Conservation (phyloP, 2,113 vertebrate species). For the Cebidichthys violaceus region DNA sequence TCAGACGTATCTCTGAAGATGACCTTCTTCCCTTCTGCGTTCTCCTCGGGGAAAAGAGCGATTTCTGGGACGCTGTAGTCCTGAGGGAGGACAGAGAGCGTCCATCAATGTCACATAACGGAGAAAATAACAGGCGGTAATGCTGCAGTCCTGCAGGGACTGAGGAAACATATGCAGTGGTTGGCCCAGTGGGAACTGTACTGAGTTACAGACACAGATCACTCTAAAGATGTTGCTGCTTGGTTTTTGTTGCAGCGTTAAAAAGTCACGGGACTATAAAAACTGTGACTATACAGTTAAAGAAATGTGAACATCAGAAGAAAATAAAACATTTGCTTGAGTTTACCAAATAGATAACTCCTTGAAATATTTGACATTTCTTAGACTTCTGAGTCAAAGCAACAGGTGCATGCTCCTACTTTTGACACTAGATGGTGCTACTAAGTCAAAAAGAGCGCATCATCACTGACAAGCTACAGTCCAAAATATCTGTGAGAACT, state of each 20-base stretch:
- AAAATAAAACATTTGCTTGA: neutral
- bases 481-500: neutral
- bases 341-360: neutral
- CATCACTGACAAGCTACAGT: neutral
- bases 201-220: neutral
- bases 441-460: neutral
- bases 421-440: constrained; percentile 63
- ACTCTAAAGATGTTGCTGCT: neutral
- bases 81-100: constrained; percentile 71
- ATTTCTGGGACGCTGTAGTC: constrained; percentile 91
- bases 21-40: constrained; percentile 88
- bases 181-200: neutral
- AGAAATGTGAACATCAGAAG: neutral
- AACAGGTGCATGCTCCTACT: neutral
- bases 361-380: neutral
- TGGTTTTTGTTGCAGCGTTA: neutral
- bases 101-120: neutral
- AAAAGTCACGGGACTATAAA: neutral
- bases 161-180: neutral
- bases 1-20: constrained; percentile 87
- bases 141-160: neutral
- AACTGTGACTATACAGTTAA: neutral
- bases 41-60: constrained; percentile 89
- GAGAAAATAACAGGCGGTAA: neutral
- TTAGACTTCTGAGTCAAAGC: neutral